These are phyloP conservation scores for Allolobophora icterica DNA, from an alignment of 2,888 invertebrate genomes.

Conservation along the genomic window DNA sequence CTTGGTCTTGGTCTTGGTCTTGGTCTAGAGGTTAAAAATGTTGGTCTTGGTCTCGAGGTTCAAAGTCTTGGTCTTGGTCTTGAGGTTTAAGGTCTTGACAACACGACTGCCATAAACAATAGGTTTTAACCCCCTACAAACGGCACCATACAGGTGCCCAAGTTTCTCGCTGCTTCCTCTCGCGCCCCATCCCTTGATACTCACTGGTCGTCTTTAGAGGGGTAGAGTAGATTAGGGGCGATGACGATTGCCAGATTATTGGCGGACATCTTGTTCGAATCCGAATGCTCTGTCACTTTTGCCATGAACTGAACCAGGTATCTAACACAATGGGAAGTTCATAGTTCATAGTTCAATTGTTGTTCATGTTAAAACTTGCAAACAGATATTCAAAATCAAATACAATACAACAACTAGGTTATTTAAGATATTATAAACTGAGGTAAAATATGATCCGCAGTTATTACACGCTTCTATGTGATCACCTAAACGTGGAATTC, in stretches of 20 bases:
- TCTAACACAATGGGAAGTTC: background rate
- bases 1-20: too few relatives aligned
- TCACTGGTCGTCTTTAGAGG: background rate
- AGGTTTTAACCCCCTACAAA: too few relatives aligned
- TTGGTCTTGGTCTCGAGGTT: too few relatives aligned
- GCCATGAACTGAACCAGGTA: background rate
- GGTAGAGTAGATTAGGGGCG: constrained; percentile 23
- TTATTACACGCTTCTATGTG: background rate
- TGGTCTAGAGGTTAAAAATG: too few relatives aligned
- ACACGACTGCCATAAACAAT: too few relatives aligned
- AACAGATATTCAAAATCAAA: background rate
- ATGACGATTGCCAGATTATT: constrained; percentile 6
- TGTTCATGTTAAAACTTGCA: background rate
- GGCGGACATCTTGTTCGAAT: constrained; percentile 8
- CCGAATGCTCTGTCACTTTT: background rate
- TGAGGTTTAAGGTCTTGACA: too few relatives aligned
- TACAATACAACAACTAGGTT: background rate
- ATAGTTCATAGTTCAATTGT: background rate
- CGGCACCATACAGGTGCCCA: too few relatives aligned
- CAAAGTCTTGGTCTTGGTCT: too few relatives aligned
- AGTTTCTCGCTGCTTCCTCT: background rate
- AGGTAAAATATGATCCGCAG: background rate
- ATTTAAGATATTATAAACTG: background rate
- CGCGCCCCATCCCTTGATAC: background rate
- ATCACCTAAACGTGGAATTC: constrained; percentile 48